Conservation (phyloP, 2,888 invertebrate species). For the Agrochola litura region DNA sequence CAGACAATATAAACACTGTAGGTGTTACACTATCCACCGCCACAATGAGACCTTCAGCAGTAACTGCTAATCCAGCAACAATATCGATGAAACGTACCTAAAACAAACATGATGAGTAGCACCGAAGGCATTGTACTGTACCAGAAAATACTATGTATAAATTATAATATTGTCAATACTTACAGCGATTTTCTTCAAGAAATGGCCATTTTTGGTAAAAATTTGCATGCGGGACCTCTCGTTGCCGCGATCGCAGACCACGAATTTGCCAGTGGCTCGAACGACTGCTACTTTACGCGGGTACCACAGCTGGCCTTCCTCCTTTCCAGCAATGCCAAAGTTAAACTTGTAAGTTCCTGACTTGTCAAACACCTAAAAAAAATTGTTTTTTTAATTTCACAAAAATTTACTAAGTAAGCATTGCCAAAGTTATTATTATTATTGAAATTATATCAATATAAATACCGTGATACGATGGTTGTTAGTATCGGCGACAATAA, state of each 20-base stretch:
- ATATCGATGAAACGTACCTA: conserved; percentile 95
- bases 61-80: conserved; percentile 98
- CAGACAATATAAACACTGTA: conserved; percentile 98
- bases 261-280: conserved; percentile 96
- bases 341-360: conserved; percentile 97
- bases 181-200: conserved; percentile 97
- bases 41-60: conserved; percentile 97
- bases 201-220: conserved; percentile 98
- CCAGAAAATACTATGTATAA: background rate
- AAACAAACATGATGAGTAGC: conserved; percentile 27
- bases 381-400: background rate
- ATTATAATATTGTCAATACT: conserved; percentile 57
- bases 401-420: background rate
- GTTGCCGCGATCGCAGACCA: conserved; percentile 99
- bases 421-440: background rate
- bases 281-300: conserved; percentile 98
- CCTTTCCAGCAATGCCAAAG: conserved; percentile 98
- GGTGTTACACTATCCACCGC: conserved; percentile 99
- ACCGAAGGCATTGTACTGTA: background rate
- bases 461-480: conserved; percentile 97
- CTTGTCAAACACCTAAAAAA: conserved; percentile 96
- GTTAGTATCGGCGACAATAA: conserved; percentile 98
- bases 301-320: conserved; percentile 99
- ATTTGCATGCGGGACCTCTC: conserved; percentile 99
- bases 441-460: background rate